Conservation (phyloP, 2,888 invertebrate genomes). For the Aphrophora alni region DNA sequence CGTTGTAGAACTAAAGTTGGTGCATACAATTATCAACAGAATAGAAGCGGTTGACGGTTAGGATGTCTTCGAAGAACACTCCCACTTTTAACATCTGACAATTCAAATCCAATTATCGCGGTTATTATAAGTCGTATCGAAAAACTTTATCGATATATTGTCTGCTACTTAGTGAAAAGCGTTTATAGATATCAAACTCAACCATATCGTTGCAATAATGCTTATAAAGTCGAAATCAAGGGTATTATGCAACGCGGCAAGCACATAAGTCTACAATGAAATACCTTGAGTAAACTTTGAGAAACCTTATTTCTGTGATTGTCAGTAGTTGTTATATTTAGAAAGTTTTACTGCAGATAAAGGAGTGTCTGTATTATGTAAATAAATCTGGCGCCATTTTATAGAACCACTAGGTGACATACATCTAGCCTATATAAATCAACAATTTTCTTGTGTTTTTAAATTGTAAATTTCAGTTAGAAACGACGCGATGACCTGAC, state of each 20-base stretch:
- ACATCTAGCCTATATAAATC: neutral
- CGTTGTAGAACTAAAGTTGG: conserved; percentile 39
- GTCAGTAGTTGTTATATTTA: neutral
- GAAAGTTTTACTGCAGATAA: conserved; percentile 2
- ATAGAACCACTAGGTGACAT: neutral
- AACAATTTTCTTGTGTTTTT: neutral
- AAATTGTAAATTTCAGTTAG: neutral
- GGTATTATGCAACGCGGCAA: neutral
- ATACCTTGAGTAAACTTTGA: neutral
- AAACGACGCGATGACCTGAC: neutral
- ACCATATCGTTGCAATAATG: neutral
- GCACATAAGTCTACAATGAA: neutral
- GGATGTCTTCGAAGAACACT: conserved; percentile 25
- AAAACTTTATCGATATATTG: neutral
- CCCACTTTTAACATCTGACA: conserved; percentile 16
- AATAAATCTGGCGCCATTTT: neutral
- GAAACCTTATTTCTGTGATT: neutral
- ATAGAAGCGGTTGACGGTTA: conserved; percentile 21
- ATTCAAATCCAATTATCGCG: neutral
- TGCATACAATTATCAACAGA: conserved; percentile 43
- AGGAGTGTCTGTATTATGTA: conserved; percentile 3
- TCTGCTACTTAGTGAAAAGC: neutral
- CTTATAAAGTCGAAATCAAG: neutral
- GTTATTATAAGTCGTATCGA: neutral
- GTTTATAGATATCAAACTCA: neutral